These are phyloP conservation scores for Aeoliscus strigatus DNA, from an alignment of 2,797 vertebrate genomes.

Conservation along the genomic window DNA sequence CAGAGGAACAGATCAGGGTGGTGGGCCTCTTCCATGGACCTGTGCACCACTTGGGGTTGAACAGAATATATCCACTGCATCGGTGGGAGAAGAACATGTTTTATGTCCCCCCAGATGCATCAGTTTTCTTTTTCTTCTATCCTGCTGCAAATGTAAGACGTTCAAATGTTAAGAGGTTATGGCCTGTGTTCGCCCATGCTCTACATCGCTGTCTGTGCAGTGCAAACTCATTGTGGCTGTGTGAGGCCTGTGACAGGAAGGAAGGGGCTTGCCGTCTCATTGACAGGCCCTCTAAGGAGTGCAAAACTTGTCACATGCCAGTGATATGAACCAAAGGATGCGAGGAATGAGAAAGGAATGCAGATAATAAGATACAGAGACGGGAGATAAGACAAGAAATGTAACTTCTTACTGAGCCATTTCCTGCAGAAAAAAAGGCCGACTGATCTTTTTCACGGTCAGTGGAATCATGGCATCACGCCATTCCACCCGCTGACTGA, in stretches of 20 bases:
- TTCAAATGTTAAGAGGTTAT: no score
- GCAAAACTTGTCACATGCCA: slow-evolving; percentile 63
- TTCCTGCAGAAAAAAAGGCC: slow-evolving; percentile 51
- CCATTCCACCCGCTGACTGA: slow-evolving; percentile 41
- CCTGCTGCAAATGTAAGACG: no score
- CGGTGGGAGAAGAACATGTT: no score
- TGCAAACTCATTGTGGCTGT: slow-evolving; percentile 48
- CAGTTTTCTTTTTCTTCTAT: no score
- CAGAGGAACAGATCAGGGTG: no score
- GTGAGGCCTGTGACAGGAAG: slow-evolving; percentile 72
- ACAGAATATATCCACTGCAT: no score
- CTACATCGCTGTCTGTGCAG: slow-evolving; percentile 38
- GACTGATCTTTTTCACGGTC: slow-evolving; percentile 50
- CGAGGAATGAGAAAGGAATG: slow-evolving; percentile 67
- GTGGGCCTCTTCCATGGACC: no score
- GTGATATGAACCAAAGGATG: slow-evolving; percentile 64
- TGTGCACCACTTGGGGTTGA: no score
- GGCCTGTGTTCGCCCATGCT: no score
- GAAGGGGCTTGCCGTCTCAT: slow-evolving; percentile 62
- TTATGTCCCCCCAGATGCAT: no score
- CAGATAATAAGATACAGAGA: slow-evolving; percentile 68
- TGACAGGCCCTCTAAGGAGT: slow-evolving; percentile 57
- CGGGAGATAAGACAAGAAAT: slow-evolving; percentile 61
- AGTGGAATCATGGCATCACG: slow-evolving; percentile 37
- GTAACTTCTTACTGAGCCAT: slow-evolving; percentile 49